Evolutionary conservation across 1,140 invertebrate genomes (phyloP).

Genomic region (Condylostylus longicornis): DNA sequence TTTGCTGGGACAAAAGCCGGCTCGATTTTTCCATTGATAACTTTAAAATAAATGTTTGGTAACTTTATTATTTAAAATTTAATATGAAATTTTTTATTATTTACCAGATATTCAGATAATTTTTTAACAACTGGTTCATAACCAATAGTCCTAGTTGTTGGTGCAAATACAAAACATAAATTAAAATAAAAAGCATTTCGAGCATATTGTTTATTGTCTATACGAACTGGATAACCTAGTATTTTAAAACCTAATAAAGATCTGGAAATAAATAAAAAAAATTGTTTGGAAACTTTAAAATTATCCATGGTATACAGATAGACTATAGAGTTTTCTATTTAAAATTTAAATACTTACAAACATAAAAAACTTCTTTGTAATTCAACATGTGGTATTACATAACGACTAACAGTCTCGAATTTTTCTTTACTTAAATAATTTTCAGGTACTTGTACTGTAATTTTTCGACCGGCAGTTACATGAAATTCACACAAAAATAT

Average conservation of each 20-base stretch:
- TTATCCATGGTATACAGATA: neutral
- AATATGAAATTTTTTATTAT: too few species aligned
- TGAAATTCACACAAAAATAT: constrained; percentile 79
- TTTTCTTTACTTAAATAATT: constrained; percentile 72
- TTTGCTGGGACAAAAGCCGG: constrained; percentile 51
- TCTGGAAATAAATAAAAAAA: constrained; percentile 18
- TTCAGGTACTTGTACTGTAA: constrained; percentile 67
- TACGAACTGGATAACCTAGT: constrained; percentile 74
- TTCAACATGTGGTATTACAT: constrained; percentile 85
- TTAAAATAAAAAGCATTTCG: constrained; percentile 88
- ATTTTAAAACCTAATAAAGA: constrained; percentile 58
- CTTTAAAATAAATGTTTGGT: constrained; percentile 35
- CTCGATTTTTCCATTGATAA: constrained; percentile 60
- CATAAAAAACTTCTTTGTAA: constrained; percentile 75
- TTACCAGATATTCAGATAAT: constrained; percentile 70
- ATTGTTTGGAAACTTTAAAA: neutral
- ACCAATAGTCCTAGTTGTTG: constrained; percentile 65
- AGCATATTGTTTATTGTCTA: constrained; percentile 75
- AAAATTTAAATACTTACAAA: constrained; percentile 50
- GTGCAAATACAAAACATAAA: constrained; percentile 81
- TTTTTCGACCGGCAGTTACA: constrained; percentile 62
- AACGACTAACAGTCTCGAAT: constrained; percentile 70
- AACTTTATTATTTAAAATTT: too few species aligned
- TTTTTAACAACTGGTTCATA: constrained; percentile 82
- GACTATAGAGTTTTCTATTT: too few species aligned